Percentiles rank a stretch among this genome's conserved stretches.
These are phyloP conservation scores for Cosmia pyralina DNA, from an alignment of 2,888 invertebrate genomes.

Conservation along the genomic window DNA sequence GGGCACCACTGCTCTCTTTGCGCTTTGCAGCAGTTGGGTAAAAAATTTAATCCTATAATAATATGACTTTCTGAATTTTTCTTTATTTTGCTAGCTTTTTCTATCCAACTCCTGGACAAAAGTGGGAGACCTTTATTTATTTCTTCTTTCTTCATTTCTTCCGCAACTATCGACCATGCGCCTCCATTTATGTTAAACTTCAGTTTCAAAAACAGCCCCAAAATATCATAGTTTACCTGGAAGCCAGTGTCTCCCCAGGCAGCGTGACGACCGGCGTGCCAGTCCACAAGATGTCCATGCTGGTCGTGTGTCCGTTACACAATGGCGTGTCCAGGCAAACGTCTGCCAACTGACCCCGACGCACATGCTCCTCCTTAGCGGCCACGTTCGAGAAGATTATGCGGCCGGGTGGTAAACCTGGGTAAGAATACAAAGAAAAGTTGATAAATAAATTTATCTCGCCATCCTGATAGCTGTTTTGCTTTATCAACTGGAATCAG, in stretches of 20 bases:
- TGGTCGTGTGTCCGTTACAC: constrained; percentile 99
- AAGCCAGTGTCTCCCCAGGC: constrained; percentile 96
- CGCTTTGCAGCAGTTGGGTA: too few species aligned
- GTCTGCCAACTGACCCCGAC: constrained; percentile 99
- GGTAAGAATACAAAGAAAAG: not conserved
- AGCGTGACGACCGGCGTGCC: constrained; percentile 99
- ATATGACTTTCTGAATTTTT: not conserved
- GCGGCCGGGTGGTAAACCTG: constrained; percentile 93
- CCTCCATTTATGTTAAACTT: not conserved
- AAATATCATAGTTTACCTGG: constrained; percentile 84
- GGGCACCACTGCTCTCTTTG: too few species aligned
- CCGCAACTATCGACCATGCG: not conserved
- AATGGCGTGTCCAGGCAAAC: constrained; percentile 99
- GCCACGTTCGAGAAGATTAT: constrained; percentile 99
- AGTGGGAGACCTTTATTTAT: not conserved
- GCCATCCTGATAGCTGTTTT: not conserved
- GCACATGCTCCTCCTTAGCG: constrained; percentile 99
- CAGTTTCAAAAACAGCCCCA: too few species aligned
- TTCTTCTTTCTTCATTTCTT: not conserved
- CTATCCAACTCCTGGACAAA: not conserved
- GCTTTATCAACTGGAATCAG: not conserved
- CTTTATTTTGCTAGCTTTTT: not conserved
- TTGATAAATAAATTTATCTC: not conserved
- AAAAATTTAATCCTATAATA: not conserved
- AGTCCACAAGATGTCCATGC: constrained; percentile 99